Conservation (phyloP, 2,888 invertebrate genomes). For the Sesia apiformis region DNA sequence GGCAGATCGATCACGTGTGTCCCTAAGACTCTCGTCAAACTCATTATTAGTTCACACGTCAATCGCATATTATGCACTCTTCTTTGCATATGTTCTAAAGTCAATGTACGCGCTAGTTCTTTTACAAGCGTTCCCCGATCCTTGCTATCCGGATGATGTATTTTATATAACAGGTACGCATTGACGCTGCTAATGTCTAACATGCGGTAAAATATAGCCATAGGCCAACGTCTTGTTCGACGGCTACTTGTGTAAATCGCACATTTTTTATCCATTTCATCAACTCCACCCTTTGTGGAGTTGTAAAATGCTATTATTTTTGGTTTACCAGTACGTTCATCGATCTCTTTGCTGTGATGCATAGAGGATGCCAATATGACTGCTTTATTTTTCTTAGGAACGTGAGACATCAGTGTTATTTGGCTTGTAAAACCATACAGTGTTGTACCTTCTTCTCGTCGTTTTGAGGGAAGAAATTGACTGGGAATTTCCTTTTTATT, state of each 20-base stretch:
- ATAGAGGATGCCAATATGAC: background rate
- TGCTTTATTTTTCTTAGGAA: background rate
- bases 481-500: background rate
- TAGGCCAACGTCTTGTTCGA: background rate
- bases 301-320: background rate
- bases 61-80: background rate
- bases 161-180: background rate
- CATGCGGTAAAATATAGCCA: background rate
- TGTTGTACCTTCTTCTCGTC: background rate
- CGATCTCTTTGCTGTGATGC: background rate
- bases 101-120: background rate
- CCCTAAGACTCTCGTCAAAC: background rate
- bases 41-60: background rate
- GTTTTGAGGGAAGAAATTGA: background rate
- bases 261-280: constrained; percentile 1
- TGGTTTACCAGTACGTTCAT: background rate
- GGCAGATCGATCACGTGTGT: background rate
- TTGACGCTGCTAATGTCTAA: background rate
- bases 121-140: background rate
- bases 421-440: constrained; percentile 1
- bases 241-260: background rate
- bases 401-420: background rate
- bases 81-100: background rate
- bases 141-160: background rate
- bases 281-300: background rate